Percentiles rank a stretch among this genome's conserved stretches.
These are phyloP conservation scores for Eurosta solidaginis DNA, from an alignment of 1,140 invertebrate genomes.

Conservation along the genomic window DNA sequence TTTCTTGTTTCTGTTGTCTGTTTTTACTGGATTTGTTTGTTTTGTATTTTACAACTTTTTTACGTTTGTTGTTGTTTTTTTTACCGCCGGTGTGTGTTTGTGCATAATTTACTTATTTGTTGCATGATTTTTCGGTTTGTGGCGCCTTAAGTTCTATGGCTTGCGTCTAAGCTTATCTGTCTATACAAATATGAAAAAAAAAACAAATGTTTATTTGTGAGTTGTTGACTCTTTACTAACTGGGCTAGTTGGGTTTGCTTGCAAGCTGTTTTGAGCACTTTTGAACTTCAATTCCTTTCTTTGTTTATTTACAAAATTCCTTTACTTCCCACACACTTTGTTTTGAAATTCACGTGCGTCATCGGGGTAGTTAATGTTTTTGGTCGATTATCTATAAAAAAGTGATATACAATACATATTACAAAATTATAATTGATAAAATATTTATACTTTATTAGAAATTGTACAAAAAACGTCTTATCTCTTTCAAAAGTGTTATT, in stretches of 20 bases:
- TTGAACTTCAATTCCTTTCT: neutral
- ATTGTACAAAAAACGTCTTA: no score
- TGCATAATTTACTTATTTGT: neutral
- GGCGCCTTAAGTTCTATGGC: neutral
- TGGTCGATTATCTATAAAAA: no score
- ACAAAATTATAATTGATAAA: no score
- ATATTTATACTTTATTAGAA: no score
- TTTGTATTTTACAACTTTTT: neutral
- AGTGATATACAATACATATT: no score
- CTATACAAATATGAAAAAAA: neutral
- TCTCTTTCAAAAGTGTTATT: no score
- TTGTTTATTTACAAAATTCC: neutral
- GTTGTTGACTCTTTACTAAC: neutral
- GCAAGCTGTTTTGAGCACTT: neutral
- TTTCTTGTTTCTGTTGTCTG: slow-evolving; percentile 7
- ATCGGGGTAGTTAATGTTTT: neutral
- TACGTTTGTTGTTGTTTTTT: neutral
- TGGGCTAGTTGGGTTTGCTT: neutral
- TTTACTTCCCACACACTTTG: neutral
- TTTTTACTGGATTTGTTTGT: neutral
- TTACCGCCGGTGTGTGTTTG: neutral
- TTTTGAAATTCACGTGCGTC: neutral
- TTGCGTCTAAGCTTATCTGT: neutral
- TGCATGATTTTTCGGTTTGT: neutral
- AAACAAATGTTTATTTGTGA: neutral